Evolutionary conservation across 37 sponge, comb jelly and placozoan genomes (phyloP).

Genomic region (Tethya wilhelma): DNA sequence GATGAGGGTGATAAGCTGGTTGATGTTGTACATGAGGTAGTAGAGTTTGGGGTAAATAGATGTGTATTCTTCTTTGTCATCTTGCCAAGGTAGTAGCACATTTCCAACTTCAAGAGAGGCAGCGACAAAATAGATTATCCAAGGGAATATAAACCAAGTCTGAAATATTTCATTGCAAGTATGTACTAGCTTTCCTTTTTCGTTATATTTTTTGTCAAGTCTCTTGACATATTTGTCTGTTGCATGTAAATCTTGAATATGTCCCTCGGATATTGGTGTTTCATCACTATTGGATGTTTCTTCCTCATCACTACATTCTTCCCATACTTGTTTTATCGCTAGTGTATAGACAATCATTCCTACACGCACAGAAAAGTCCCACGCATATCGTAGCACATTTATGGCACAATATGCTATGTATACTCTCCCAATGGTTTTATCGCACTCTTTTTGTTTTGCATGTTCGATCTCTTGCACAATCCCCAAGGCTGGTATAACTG

Average conservation of each 20-base stretch:
- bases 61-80: background rate
- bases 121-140: conserved; percentile 24
- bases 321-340: background rate
- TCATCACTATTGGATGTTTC: background rate
- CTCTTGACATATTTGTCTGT: background rate
- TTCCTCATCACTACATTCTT: background rate
- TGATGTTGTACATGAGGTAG: conserved; percentile 13
- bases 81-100: conserved; percentile 16
- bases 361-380: conserved; percentile 1
- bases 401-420: conserved; percentile 26
- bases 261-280: background rate
- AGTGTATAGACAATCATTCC: conserved; percentile 1
- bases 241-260: conserved; percentile 6
- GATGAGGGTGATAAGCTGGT: conserved; percentile 16
- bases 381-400: conserved; percentile 3
- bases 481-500: conserved; percentile 12
- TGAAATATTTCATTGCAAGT: background rate
- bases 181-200: conserved; percentile 18
- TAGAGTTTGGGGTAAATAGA: background rate
- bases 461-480: conserved; percentile 5
- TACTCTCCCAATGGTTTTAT: background rate
- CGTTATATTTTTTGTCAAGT: background rate
- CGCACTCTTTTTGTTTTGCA: background rate
- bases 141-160: conserved; percentile 30
- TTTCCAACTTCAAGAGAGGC: conserved; percentile 9